These are phyloP conservation scores for Rambutsinella grinnellia DNA, from an alignment of 2,888 invertebrate species.

Conservation along the genomic window DNA sequence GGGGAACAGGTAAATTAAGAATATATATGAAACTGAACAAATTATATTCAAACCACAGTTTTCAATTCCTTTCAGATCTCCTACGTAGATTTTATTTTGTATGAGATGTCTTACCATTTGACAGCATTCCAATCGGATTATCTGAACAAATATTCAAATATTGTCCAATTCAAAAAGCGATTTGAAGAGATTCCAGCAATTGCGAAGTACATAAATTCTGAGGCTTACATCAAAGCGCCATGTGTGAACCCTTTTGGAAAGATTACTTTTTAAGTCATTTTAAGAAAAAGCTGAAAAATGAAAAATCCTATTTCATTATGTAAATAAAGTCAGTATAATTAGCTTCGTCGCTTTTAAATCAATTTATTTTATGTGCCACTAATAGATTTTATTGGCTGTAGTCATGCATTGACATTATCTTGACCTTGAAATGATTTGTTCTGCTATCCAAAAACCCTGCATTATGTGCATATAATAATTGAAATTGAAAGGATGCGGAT, in stretches of 20 bases:
- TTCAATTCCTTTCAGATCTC: constrained; percentile 63
- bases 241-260: constrained; percentile 68
- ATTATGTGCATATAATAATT: too few relatives aligned
- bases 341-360: too few relatives aligned
- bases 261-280: constrained; percentile 54
- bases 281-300: too few relatives aligned
- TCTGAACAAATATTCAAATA: constrained; percentile 68
- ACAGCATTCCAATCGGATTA: constrained; percentile 67
- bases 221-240: constrained; percentile 67
- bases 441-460: too few relatives aligned
- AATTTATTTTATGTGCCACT: too few relatives aligned
- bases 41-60: not conserved
- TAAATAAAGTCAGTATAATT: too few relatives aligned
- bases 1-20: constrained; percentile 43
- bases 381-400: too few relatives aligned
- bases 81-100: constrained; percentile 70
- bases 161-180: constrained; percentile 68
- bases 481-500: too few relatives aligned
- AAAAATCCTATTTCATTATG: too few relatives aligned
- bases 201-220: constrained; percentile 67
- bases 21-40: not conserved
- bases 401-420: too few relatives aligned
- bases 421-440: too few relatives aligned
- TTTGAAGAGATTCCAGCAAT: constrained; percentile 69
- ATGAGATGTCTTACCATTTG: constrained; percentile 69